phyloP scores from a whole-genome alignment of 2,113 vertebrate species.

The Oenanthe melanoleuca region DNA sequence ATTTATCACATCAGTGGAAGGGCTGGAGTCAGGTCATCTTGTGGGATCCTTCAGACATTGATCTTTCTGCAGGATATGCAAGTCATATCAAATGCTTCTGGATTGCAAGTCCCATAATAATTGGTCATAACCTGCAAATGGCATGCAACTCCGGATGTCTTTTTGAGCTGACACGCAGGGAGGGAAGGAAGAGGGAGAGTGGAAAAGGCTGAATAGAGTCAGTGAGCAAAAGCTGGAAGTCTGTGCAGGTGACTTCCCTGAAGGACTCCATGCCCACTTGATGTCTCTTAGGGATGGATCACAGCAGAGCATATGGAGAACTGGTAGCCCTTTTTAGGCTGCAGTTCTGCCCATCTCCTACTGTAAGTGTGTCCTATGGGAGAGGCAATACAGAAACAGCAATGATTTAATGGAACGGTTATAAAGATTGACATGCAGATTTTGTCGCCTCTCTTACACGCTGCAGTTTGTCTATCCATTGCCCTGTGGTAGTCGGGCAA shows the following conservation, averaged over 20 bases:
- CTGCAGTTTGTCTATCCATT: neutral
- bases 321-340: neutral
- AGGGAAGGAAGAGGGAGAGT: neutral
- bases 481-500: neutral
- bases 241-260: neutral
- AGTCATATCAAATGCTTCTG: neutral
- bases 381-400: neutral
- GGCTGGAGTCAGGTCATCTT: neutral
- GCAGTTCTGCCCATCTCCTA: neutral
- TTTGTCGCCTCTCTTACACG: neutral
- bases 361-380: neutral
- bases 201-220: neutral
- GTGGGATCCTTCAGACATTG: neutral
- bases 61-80: neutral
- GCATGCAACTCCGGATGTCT: neutral
- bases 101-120: neutral
- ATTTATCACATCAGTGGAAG: neutral
- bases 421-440: neutral
- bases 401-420: neutral
- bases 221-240: neutral
- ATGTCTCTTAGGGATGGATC: neutral
- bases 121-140: neutral
- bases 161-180: neutral
- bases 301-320: neutral
- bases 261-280: neutral